Base-by-base conservation (phyloP, 2,113 vertebrate genomes). In the Typhlomys cinereus region DNA sequence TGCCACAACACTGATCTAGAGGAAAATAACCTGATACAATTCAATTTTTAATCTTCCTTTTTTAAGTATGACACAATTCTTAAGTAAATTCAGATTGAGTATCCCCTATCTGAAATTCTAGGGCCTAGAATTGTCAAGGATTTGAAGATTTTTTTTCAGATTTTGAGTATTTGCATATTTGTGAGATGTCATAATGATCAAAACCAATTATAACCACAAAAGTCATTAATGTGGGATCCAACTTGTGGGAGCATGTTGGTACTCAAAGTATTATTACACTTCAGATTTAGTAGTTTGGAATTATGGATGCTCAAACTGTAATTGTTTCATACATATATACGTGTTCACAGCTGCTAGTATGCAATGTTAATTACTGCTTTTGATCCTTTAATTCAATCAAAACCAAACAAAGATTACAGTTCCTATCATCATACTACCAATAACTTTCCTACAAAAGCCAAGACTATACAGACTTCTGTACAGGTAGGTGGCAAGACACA, bases 371-470 rank as follows among this genome's bases (percentile, higher is more conserved):
- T 66, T 0, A 6, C 25, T 23, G 2, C 0, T 78, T 93, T 90
- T 69, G 92, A 6, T 3, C n/a, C 2, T 85, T 79, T 13, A 39
- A n/a, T 39, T 73, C 25, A 70, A 79, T 48, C 52, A 91, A 29
- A 10, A 52, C 29, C 62, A 44, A 0, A 54, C 92, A 95, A 94
- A 95, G 12, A 48, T 11, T 36, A 86, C 20, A 95, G 70, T 59
- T 76, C 20, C 74, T 31, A 79, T 23, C 23, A 57, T 23, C 20
- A 81, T 3, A 21, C 31, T 46, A 95, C 20, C 6, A 94, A 85
- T 46, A 94, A 93, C 4, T 41, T 94, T 94, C 34, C 14, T 94
- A 76, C 48, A 92, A 93, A 1, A 83, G 52, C 31, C 67, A 83
- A 6, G 23, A 95, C 7, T 64, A 86, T 10, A 36, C 46, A 5